These are phyloP conservation scores for Zosterops hypoxanthus DNA, from an alignment of 2,113 vertebrate species.

Conservation along the genomic window DNA sequence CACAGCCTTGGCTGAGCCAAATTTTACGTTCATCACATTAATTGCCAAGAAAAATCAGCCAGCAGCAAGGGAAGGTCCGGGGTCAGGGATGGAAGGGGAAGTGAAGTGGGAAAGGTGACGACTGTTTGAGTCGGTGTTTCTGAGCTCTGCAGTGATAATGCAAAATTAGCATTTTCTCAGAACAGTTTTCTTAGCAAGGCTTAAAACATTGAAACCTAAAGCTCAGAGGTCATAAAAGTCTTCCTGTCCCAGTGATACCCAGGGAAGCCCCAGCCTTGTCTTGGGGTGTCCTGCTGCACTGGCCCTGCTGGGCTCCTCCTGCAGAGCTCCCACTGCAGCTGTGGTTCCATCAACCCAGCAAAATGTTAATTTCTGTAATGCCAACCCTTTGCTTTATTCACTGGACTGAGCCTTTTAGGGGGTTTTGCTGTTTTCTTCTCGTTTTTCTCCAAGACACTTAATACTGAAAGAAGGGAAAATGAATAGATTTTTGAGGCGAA, in stretches of 20 bases:
- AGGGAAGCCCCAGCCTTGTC: accelerated
- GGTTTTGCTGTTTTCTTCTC: not conserved
- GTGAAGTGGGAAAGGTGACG: accelerated
- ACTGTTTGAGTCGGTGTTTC: not conserved
- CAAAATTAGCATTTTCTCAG: not conserved
- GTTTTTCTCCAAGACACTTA: not conserved
- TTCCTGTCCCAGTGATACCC: accelerated
- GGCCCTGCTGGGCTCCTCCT: not conserved
- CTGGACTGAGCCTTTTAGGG: not conserved
- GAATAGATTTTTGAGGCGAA: not conserved
- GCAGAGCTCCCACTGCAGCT: not conserved
- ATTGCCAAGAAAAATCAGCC: not conserved
- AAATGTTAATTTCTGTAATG: accelerated
- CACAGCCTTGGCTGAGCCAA: not conserved
- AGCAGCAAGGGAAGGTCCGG: not conserved
- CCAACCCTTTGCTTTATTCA: not conserved
- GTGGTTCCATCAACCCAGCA: not conserved
- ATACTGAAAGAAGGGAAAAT: not conserved
- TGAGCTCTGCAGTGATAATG: not conserved
- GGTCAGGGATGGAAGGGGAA: not conserved
- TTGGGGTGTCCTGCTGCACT: not conserved
- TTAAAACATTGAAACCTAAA: not conserved
- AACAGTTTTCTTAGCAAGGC: not conserved
- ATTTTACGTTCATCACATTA: accelerated
- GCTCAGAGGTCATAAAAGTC: not conserved